Evolutionary conservation across 2,888 invertebrate genomes (phyloP).

Genomic region (Melanotus villosus): DNA sequence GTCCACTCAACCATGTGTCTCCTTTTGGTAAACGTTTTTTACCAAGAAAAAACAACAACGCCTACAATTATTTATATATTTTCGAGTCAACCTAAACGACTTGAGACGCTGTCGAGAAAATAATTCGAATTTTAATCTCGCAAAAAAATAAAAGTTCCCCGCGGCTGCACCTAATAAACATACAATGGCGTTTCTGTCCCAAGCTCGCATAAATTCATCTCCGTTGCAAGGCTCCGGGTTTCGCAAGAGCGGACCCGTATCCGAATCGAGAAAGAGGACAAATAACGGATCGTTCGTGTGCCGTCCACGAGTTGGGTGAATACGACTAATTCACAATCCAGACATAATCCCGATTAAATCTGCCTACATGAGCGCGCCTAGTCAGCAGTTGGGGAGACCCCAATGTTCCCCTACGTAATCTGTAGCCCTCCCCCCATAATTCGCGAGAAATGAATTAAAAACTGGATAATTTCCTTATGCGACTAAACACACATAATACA

Average conservation of each 20-base stretch:
- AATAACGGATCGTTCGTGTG: not conserved
- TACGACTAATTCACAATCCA: constrained; percentile 49
- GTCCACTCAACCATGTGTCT: too few species aligned
- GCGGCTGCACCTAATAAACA: constrained; percentile 52
- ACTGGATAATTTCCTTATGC: constrained; percentile 25
- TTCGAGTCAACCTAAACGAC: too few species aligned
- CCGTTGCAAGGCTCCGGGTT: not conserved
- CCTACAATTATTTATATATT: too few species aligned
- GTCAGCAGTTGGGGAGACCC: constrained; percentile 41
- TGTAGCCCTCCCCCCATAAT: constrained; percentile 30
- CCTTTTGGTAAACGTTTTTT: too few species aligned
- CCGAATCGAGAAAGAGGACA: not conserved
- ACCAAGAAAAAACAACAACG: too few species aligned
- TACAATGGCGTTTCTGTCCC: constrained; percentile 52
- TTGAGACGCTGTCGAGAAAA: constrained; percentile 5
- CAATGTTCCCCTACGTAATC: constrained; percentile 37
- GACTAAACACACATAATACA: too few species aligned
- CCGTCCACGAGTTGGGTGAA: constrained; percentile 30
- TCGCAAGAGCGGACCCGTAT: constrained; percentile 15
- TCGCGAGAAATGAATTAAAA: constrained; percentile 24
- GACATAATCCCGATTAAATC: constrained; percentile 52
- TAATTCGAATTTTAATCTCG: constrained; percentile 36
- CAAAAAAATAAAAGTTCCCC: constrained; percentile 41
- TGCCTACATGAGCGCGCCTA: constrained; percentile 47
- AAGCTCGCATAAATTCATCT: constrained; percentile 50